Base-by-base conservation (phyloP, 2,888 invertebrate species). In the Muschampia plurimacula region DNA sequence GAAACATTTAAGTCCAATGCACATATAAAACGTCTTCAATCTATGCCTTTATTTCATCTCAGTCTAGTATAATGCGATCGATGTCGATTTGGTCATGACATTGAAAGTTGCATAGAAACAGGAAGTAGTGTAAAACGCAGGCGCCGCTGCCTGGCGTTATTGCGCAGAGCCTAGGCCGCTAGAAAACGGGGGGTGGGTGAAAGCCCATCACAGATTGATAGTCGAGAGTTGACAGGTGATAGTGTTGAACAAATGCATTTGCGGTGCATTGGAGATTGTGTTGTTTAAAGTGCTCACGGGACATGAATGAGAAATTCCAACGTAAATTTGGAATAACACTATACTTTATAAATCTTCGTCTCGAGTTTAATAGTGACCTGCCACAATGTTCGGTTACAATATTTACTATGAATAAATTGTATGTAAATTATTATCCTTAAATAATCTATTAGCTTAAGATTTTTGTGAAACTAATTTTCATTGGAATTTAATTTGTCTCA, bases 61-160 rank as follows among this genome's bases (percentile, higher is more conserved):
- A 13, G 32, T 60, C 36, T 60, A n/a, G 49, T 10, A 22, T 22
- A 22, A 55, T 41, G 10, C 55, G 41, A 68, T 68, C 60, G 32
- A 68, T 36, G 60, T 49, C 32, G 32, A 59, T 59, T 60, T 60
- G 49, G 36, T 60, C 46, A 9, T 69, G 62, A 69, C 62, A 69
- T 69, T 69, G 69, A 62, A 69, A 66, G 22, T 64, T 65, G 49
- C 57, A 57, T 52, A 12, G 69, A 44, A 69, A 60, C 60, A 69
- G 69, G 69, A 62, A 69, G 52, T 49, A 0, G 60, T 62, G 32
- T 69, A 62, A 52, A 69, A 69, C 62, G 69, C 62, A 69, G 69
- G 62, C 69, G 60, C 60, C 46, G 32, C 32, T 44, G 22, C n/a
- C 46, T n/a, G 36, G 28, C 52, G 52, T 7, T 60, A 52, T 36